Evolutionary conservation across 2,797 vertebrate species (phyloP).

Genomic region (Pipistrellus pipistrellus): DNA sequence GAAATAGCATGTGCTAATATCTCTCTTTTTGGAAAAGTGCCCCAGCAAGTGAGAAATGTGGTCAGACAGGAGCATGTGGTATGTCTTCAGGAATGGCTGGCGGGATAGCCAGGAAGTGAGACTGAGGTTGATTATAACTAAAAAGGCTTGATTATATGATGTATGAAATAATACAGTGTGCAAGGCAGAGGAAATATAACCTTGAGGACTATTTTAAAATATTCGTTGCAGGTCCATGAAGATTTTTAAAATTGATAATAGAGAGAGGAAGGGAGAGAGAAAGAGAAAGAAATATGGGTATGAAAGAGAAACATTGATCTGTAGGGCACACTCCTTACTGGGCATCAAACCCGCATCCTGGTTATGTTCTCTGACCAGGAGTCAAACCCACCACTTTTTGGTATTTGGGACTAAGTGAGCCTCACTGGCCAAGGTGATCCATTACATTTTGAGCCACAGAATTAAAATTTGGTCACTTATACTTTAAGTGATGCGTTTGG

Average conservation of each 20-base stretch:
- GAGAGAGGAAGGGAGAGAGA: neutral
- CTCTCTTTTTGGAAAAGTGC: neutral
- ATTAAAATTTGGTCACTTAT: constrained; percentile 48
- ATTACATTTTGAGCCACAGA: neutral
- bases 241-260: neutral
- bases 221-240: constrained; percentile 18
- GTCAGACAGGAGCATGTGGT: neutral
- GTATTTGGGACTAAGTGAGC: neutral
- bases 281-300: neutral
- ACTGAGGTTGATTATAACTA: neutral
- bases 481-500: neutral
- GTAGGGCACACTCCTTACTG: neutral
- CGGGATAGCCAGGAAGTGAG: neutral
- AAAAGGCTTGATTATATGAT: constrained; percentile 26
- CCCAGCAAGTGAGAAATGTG: neutral
- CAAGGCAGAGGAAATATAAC: constrained; percentile 38
- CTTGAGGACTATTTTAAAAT: constrained; percentile 30
- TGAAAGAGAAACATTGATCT: neutral
- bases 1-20: neutral
- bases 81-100: neutral
- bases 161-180: neutral
- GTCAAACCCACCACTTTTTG: neutral
- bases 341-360: neutral
- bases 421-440: neutral
- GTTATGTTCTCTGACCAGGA: neutral